Base-by-base conservation (phyloP, 2,888 invertebrate genomes). In the Acronicta psi region DNA sequence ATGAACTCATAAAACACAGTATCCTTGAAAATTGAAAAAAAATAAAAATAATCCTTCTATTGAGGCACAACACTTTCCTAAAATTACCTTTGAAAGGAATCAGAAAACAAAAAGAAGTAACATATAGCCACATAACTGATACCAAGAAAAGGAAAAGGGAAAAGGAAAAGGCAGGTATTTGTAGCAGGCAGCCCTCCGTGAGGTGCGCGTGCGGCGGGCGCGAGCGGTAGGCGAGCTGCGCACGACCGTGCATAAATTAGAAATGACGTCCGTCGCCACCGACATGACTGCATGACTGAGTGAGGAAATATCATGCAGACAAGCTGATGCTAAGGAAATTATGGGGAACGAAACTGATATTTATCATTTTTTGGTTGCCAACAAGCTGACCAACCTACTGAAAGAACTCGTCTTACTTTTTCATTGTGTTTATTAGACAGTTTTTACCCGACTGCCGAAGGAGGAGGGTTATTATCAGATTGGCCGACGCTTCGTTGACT, bases 221-320 rank as follows among this genome's bases (percentile, higher is more conserved):
- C 79, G 69, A 81, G 78, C 79, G 75, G 84, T 79, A 81, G 86
- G 84, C 79, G 83, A 75, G 82, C 76, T 77, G 85, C 58, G 82
- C 90, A 90, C 91, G 90, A 90, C 80, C 80, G 77, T 78, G 90
- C 87, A 91, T 91, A 90, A 88, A 90, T 90, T 90, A 89, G 81
- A 82, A 80, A 80, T 83, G 85, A 85, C 81, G 82, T 73, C 80
- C 77, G 81, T 76, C 74, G 54, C 61, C 47, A 55, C 60, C 63
- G 56, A 55, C 66, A 60, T 73, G 69, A 51, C 58, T 73, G 61
- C 61, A 74, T 76, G 64, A 73, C 59, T 69, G 73, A 69, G 43
- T 59, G 55, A 53, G 59, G 67, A 59, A 70, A 74, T 69, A 73
- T 58, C 56, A 59, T 43, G 43, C 31, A 18, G 54, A 59, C 50